Base-by-base conservation (phyloP, 2,113 vertebrate species). In the Mixornis gularis region DNA sequence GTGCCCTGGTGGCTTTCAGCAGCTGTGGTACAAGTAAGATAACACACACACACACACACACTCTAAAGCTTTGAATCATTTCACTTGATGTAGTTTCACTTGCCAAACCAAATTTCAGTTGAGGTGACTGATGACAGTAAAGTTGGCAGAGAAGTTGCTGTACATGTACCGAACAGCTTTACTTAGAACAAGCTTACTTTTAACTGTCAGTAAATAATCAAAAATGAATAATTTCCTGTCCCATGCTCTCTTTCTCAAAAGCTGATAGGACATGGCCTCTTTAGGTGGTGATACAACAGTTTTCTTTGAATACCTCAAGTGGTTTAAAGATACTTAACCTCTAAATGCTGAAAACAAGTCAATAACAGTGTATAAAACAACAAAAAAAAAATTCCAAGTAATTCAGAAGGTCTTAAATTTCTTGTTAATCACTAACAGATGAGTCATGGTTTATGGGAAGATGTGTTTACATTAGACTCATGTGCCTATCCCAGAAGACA, bases 41-140 rank as follows among this genome's bases (percentile, higher is more conserved):
- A 43, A 41, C 44, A 51, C 63, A 40, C 73, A 70, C 17, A 32
- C 17, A 32, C 2, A 6, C 15, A 46, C 38, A 9, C 34, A 4
- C n/a, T n/a, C 78, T 66, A 85, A 91, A 82, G 44, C 36, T 92
- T 93, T 92, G 74, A 53, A 65, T 91, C n/a, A 26, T 96, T 96
- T 92, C 91, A 44, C 89, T 93, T 89, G 32, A 8, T 36, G 16
- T 55, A 59, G 81, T 94, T 93, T 95, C 84, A 85, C 62, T 89
- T 88, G 62, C 41, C 41, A 68, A 87, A 87, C 49, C n/a, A 60
- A 78, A 91, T 79, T 83, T 94, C 87, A 76, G 60, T 52, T 88
- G 65, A 40, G 43, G 32, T 0, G 0, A 22, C 52, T 72, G 78
- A 63, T 32, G 56, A 79, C 48, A 64, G 36, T 85, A 21, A 64